Base-by-base conservation (phyloP, 1,140 invertebrate genomes). In the Orchesella cincta region DNA sequence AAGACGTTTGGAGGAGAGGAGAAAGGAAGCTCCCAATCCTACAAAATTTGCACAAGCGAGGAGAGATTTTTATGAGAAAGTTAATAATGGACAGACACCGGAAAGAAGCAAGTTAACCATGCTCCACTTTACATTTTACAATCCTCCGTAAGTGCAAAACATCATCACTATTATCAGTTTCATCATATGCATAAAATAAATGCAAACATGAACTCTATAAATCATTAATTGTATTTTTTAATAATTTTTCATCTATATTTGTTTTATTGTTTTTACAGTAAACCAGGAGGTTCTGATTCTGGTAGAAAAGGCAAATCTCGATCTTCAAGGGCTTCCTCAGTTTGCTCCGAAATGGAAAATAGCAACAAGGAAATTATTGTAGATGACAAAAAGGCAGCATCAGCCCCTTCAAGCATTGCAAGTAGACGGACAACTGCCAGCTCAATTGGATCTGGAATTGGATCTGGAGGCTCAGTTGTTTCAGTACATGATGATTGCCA, bases 101-200 rank as follows among this genome's bases (percentile, higher is more conserved):
- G 77, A 82, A 33, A 76, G 57, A 31, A 79, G 52, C 16, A 74
- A 82, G 18, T 57, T 80, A 62, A 82, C 81, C 2, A 82, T 82
- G 57, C 64, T 80, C 5, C 81, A 82, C 39, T 82, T 72, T 54
- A 76, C 81, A 29, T 82, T 82, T 76, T 82, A 75, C 51, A 82
- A 82, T 78, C 81, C 81, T 31, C 79, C 79, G 74, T 81, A 75
- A 78, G 77, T 73, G 12, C 62, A 31, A 12, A 67, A 31, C n/a
- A n/a, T n/a, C n/a, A n/a, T n/a, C n/a, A n/a, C n/a, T n/a, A n/a
- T n/a, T n/a, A n/a, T n/a, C n/a, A n/a, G n/a, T n/a, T n/a, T n/a
- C n/a, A n/a, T n/a, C n/a, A n/a, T n/a, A n/a, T n/a, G n/a, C n/a
- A n/a, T n/a, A n/a, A n/a, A n/a, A n/a, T n/a, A n/a, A n/a, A n/a